These are phyloP conservation scores for Eurois occulta DNA, from an alignment of 2,888 invertebrate species.

Conservation along the genomic window DNA sequence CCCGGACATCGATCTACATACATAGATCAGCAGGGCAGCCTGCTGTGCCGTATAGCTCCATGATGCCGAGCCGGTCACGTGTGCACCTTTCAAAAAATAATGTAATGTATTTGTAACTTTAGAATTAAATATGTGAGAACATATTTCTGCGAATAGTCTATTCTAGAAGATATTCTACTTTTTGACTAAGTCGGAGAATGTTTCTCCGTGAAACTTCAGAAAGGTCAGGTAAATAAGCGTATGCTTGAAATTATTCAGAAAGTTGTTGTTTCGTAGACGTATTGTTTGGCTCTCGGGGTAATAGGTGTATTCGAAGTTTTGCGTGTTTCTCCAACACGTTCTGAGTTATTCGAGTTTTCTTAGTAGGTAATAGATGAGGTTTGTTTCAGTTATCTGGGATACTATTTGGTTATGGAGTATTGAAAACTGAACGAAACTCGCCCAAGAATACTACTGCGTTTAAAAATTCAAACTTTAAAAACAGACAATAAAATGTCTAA, in stretches of 20 bases:
- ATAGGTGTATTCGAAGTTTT: slow-evolving; percentile 2
- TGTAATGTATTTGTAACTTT: background rate
- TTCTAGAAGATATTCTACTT: background rate
- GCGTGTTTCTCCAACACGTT: background rate
- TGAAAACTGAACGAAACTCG: background rate
- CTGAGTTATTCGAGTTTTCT: background rate
- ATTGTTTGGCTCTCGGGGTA: background rate
- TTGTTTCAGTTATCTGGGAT: background rate
- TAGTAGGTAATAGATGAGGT: background rate
- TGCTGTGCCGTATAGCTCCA: background rate
- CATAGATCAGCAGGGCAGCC: too few species aligned
- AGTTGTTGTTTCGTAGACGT: slow-evolving; percentile 15
- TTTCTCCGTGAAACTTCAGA: background rate
- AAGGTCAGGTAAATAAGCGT: slow-evolving; percentile 15
- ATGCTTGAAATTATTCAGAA: slow-evolving; percentile 12
- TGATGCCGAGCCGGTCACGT: too few species aligned
- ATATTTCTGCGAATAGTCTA: background rate
- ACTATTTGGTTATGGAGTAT: background rate
- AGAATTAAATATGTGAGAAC: too few species aligned
- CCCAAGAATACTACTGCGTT: background rate
- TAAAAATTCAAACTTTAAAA: background rate
- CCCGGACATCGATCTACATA: background rate
- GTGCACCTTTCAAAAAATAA: background rate
- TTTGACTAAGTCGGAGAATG: background rate
- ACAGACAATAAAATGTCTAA: too few species aligned